Percentiles rank a stretch among this genome's conserved stretches.
These are phyloP conservation scores for Characodon lateralis DNA, from an alignment of 2,797 vertebrate genomes.

Conservation along the genomic window DNA sequence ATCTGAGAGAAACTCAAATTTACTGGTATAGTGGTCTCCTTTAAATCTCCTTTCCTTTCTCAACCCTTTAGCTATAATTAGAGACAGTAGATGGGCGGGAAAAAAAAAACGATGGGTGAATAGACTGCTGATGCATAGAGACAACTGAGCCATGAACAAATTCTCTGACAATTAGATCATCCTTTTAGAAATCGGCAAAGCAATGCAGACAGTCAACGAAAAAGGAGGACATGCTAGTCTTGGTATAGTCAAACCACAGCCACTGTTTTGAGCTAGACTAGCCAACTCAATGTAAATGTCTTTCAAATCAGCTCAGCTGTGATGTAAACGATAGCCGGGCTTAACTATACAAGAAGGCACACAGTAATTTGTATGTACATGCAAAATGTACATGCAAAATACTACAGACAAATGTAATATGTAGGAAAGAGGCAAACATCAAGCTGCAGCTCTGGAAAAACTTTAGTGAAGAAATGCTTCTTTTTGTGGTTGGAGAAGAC, in stretches of 20 bases:
- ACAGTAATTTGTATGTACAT: slow-evolving; percentile 72
- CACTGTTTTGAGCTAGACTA: slow-evolving; percentile 22
- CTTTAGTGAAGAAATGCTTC: slow-evolving; percentile 72
- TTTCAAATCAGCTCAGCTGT: slow-evolving; percentile 42
- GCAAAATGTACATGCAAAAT: slow-evolving; percentile 78
- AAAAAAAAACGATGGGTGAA: slow-evolving; percentile 61
- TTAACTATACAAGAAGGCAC: slow-evolving; percentile 68
- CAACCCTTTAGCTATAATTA: slow-evolving; percentile 66
- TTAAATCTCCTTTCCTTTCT: slow-evolving; percentile 67
- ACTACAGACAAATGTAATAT: too few species aligned
- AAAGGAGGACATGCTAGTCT: slow-evolving; percentile 63
- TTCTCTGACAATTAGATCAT: slow-evolving; percentile 79
- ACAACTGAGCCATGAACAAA: slow-evolving; percentile 72
- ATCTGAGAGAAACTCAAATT: slow-evolving; percentile 51
- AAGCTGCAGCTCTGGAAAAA: slow-evolving; percentile 64
- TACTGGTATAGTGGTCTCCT: slow-evolving; percentile 51
- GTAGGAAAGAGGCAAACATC: slow-evolving; percentile 43
- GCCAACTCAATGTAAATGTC: slow-evolving; percentile 36
- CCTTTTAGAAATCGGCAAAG: slow-evolving; percentile 78
- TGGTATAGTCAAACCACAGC: slow-evolving; percentile 77
- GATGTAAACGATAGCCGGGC: slow-evolving; percentile 53
- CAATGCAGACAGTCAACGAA: slow-evolving; percentile 68
- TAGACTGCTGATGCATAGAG: slow-evolving; percentile 64
- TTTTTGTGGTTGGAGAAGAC: slow-evolving; percentile 81
- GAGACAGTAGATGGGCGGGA: slow-evolving; percentile 50